Conservation (phyloP, 2,797 vertebrate genomes). For the Sebastes flavidus region DNA sequence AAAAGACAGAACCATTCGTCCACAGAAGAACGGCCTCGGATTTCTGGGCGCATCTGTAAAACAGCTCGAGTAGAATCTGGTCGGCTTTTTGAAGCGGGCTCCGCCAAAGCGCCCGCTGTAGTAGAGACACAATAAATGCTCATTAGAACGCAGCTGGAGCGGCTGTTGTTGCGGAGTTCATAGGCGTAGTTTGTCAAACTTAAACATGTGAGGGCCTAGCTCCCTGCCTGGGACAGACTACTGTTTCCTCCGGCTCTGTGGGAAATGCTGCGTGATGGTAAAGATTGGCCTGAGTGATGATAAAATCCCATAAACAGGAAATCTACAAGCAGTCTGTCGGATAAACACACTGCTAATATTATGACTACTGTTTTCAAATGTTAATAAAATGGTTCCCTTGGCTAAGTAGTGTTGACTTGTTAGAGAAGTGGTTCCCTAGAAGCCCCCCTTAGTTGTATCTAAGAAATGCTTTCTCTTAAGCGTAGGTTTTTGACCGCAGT, state of each 20-base stretch:
- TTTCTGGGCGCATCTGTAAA: conserved; percentile 88
- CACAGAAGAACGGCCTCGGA: conserved; percentile 84
- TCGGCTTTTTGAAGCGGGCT: conserved; percentile 84
- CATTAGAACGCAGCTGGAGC: conserved; percentile 81
- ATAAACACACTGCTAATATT: background rate
- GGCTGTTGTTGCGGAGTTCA: conserved; percentile 70
- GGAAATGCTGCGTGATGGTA: conserved; percentile 26
- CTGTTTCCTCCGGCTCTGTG: conserved; percentile 62
- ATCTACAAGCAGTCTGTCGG: background rate
- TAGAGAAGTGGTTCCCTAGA: background rate
- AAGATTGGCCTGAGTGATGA: conserved; percentile 12
- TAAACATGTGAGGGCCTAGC: conserved; percentile 70
- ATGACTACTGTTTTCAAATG: background rate
- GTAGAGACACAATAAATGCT: conserved; percentile 80
- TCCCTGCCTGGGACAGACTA: conserved; percentile 49
- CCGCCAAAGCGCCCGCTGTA: conserved; percentile 71
- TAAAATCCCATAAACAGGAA: background rate
- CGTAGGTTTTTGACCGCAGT: no score
- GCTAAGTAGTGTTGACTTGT: background rate
- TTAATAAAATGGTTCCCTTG: background rate
- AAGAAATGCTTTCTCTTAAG: no score
- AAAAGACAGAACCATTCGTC: conserved; percentile 90
- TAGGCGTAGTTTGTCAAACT: conserved; percentile 70
- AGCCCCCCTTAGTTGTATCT: no score
- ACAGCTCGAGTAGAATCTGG: conserved; percentile 85